A percentile compares a stretch with the other conserved stretches of the same genome.
phyloP scores from a whole-genome alignment of 1,140 invertebrate genomes.

The Pogonomyrmex barbatus region DNA sequence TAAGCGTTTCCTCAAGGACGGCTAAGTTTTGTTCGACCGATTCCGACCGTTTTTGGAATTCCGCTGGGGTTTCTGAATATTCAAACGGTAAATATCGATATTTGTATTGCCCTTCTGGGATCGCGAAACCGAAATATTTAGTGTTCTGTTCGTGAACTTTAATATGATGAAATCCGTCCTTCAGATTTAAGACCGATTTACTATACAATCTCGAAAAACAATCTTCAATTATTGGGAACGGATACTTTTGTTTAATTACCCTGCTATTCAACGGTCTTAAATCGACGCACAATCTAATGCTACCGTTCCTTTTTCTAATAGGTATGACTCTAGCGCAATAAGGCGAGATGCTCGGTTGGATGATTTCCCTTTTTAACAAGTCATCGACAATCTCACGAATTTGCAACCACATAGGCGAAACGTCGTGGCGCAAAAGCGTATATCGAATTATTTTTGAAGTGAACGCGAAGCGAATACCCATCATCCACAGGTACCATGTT shows the following conservation, averaged over 20 bases:
- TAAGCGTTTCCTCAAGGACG: not conserved
- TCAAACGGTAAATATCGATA: not conserved
- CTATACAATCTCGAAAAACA: not conserved
- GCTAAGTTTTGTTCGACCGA: not conserved
- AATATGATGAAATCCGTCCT: no score
- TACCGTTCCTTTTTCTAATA: not conserved
- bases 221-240: not conserved
- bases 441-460: not conserved
- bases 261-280: not conserved
- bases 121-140: not conserved
- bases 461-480: not conserved
- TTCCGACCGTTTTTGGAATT: slow-evolving; percentile 7
- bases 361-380: not conserved
- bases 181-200: not conserved
- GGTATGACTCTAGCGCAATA: not conserved
- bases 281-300: not conserved
- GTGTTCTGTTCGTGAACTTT: not conserved
- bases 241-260: not conserved
- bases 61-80: not conserved
- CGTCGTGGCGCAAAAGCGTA: not conserved
- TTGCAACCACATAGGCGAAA: not conserved
- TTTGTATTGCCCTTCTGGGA: not conserved
- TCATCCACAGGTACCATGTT: not conserved
- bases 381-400: not conserved
- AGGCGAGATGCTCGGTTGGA: not conserved